Base-by-base conservation (phyloP, 1,140 invertebrate genomes). In the Pomacea maculata region DNA sequence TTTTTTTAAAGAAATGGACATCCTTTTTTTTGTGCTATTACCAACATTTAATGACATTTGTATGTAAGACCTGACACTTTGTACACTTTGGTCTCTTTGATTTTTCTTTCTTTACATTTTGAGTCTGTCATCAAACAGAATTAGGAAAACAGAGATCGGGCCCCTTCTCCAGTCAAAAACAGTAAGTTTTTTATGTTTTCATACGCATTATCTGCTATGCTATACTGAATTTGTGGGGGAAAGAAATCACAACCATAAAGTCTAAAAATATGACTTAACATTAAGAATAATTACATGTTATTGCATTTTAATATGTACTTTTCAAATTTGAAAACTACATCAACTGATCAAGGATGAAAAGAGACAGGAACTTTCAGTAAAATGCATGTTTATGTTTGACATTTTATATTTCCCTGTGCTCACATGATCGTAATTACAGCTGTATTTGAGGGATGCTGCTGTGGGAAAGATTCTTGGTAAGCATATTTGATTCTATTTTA, bases 391-490 rank as follows among this genome's bases (percentile, higher is more conserved):
- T 65, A 7, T n/a, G 4, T 65, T 65, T n/a, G 17, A 17, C 64
- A 3, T 17, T 19, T 17, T 65, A 7, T 17, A 19, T n/a, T 54
- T 54, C 25, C 5, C 72, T 19, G 34, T 54, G 9, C 14, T n/a
- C 45, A 52, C 72, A 11, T 54, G 1, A 34, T 14, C 45, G 5
- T 14, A 52, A 52, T 17, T 17, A 34, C 45, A 74, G 55, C 4
- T 19, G 11, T 11, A 52, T 74, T 21, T 17, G 19, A 34, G 25
- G 2, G 19, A 74, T 17, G 4, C 64, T 19, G 64, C 64, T n/a
- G 90, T 94, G 79, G 97, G 97, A 29, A 93, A 94, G 77, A 89
- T 99, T 1, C 95, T 99, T 94, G 95, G 97, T 93, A 94, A 95
- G 91, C 57, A 61, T 14, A 1, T 61, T 61, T 61, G 4, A 2